Evolutionary conservation across 2,113 vertebrate species (phyloP).

Genomic region (Brachypteracias leptosomus): DNA sequence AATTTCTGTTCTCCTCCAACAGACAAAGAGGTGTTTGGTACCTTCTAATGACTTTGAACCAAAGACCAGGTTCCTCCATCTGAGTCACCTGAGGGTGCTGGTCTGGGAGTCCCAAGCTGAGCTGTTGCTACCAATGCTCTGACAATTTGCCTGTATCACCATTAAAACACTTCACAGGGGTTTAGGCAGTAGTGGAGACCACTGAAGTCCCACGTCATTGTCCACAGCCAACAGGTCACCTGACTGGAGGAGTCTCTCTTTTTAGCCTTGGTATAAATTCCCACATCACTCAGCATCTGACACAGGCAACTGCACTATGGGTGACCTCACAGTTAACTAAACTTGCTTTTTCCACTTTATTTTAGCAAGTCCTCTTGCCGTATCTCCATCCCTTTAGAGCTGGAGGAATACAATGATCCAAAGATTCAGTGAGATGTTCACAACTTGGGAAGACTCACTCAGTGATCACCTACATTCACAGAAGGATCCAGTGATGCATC

Average conservation of each 20-base stretch:
- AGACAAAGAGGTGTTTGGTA: neutral
- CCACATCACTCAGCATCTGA: no score
- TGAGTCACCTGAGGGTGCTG: neutral
- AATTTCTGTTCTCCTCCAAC: neutral
- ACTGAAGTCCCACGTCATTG: accelerated
- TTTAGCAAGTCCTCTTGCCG: neutral
- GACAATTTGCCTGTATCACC: neutral
- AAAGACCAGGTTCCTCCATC: neutral
- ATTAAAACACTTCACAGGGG: no score
- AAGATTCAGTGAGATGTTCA: neutral
- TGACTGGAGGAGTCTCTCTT: neutral
- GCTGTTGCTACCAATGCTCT: neutral
- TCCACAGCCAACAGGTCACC: neutral
- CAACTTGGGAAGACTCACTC: neutral
- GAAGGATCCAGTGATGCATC: accelerated
- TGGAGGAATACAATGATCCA: neutral
- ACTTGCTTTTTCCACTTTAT: neutral
- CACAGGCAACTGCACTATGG: accelerated
- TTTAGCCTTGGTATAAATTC: neutral
- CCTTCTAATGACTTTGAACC: neutral
- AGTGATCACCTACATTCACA: neutral
- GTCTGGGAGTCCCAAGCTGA: neutral
- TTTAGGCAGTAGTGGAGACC: accelerated
- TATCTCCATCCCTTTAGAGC: neutral
- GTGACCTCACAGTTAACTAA: neutral